Evolutionary conservation across 2,797 vertebrate genomes (phyloP), one percentile per base, ranked within the genome.

Genomic region (Rhinella marina): DNA sequence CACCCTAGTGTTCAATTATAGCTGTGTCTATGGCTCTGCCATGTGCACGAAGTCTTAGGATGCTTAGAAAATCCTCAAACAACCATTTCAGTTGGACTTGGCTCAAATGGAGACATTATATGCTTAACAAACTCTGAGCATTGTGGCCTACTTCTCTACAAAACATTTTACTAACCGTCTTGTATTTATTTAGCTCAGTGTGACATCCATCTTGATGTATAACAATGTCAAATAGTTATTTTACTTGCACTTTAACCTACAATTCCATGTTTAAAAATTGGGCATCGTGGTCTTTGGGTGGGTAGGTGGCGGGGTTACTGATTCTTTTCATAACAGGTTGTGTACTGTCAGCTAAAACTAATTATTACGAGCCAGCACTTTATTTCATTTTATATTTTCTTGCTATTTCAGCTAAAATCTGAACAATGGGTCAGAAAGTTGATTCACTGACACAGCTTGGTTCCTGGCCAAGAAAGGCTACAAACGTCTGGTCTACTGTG

Each of bases 371-470:
- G 32, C 17, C 23, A 48, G 29, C n/a, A 0, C 12, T 2, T 64
- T 32, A n/a, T 64, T 81, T 81, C 19, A 7, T 48, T 64, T 64
- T n/a, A 50, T 14, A 52, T 76, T 80, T 80, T 80, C 19, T 32
- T 80, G 56, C 32, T 32, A 19, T 13, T 32, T 57, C 78, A 80
- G 54, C 57, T 80, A 32, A 61, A 80, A 80, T 29, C 27, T 17
- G 54, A 80, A 41, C 8, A 16, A 59, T 32, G 56, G 48, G 54
- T 29, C 54, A 80, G 48, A 52, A 76, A 76, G 73, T 76, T 14
- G 48, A 76, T 76, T n/a, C 17, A 14, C 70, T 73, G 70, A 73
- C 32, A 73, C 48, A 76, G 48, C 23, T 54, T 76, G 48, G 23
- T 54, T 25, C 41, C 48, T 7, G 19, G 73, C 73, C 73, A 76